phyloP scores from a whole-genome alignment of 2,113 vertebrate species.

The Cinclus cinclus region DNA sequence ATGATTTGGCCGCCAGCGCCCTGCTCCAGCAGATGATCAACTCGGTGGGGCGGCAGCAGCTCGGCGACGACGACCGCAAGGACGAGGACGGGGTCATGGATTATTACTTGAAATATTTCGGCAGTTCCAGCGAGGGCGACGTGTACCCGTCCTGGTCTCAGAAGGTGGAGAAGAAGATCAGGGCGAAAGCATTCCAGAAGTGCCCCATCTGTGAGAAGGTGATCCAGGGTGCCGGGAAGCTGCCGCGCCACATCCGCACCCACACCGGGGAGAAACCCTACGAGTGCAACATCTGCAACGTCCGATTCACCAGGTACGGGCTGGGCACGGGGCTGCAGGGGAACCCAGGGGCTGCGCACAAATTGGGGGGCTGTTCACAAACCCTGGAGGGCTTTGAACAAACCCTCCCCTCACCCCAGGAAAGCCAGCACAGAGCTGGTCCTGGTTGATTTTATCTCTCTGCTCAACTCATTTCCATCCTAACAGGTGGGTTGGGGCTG shows the following conservation, averaged over 20 bases:
- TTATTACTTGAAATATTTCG: constrained; percentile 99
- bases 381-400: not conserved
- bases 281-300: constrained; percentile 93
- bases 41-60: constrained; percentile 82
- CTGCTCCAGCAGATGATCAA: constrained; percentile 95
- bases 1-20: constrained; percentile 85
- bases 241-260: constrained; percentile 97
- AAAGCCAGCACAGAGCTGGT: not conserved
- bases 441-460: not conserved
- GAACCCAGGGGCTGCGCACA: not conserved
- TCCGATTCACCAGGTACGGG: constrained; percentile 85
- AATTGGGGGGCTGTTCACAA: not conserved
- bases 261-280: constrained; percentile 99
- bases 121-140: constrained; percentile 82
- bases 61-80: constrained; percentile 81
- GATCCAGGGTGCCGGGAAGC: constrained; percentile 92
- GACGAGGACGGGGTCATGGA: constrained; percentile 92
- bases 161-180: constrained; percentile 93
- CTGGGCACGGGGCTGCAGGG: not conserved
- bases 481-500: fast-evolving
- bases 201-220: constrained; percentile 99
- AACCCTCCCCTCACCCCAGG: constrained; percentile 19
- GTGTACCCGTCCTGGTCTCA: constrained; percentile 81
- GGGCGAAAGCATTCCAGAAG: constrained; percentile 99
- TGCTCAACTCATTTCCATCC: not conserved